These are phyloP conservation scores for Ophion ventricosus DNA, from an alignment of 2,888 invertebrate genomes.

Conservation along the genomic window DNA sequence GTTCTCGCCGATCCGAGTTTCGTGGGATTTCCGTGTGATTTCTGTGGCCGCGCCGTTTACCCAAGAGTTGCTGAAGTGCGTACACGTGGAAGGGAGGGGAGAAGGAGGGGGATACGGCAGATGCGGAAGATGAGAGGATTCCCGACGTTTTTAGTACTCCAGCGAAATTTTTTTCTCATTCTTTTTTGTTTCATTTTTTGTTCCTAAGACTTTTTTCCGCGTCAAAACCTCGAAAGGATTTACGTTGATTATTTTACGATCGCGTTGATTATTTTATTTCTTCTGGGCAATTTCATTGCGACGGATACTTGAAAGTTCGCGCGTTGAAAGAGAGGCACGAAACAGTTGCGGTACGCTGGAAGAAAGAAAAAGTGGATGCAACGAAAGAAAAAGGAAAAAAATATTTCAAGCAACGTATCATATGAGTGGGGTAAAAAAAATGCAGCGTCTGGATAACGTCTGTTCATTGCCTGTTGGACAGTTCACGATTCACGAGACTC, in stretches of 20 bases:
- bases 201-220: background rate
- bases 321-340: too few species aligned
- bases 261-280: conserved; percentile 19
- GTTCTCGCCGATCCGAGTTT: too few species aligned
- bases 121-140: conserved; percentile 38
- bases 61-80: background rate
- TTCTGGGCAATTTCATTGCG: background rate
- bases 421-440: conserved; percentile 1
- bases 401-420: background rate
- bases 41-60: conserved; percentile 32
- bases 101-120: conserved; percentile 33
- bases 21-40: conserved; percentile 46
- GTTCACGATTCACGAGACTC: conserved; percentile 30
- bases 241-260: conserved; percentile 15
- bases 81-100: background rate
- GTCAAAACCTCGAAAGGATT: background rate
- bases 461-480: conserved; percentile 14
- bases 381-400: background rate
- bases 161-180: conserved; percentile 7
- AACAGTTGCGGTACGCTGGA: too few species aligned
- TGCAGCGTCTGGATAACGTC: conserved; percentile 13
- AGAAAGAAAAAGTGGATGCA: too few species aligned
- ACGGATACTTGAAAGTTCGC: background rate
- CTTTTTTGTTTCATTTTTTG: background rate
- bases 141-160: conserved; percentile 40